Conservation (phyloP, 2,888 invertebrate genomes). For the Caenorhabditis sinica region DNA sequence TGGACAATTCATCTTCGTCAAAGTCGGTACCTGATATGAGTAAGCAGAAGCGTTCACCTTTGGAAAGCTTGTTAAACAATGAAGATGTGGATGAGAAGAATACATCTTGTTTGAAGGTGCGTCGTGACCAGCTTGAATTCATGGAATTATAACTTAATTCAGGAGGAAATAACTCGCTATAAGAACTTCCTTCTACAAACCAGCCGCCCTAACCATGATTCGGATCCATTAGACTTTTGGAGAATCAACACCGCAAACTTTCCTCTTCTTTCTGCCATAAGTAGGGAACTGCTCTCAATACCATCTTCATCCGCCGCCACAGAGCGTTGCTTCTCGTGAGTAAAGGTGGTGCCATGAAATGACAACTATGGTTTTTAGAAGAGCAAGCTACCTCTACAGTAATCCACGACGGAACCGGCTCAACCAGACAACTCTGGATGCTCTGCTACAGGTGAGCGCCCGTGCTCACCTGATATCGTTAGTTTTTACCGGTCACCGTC, state of each 20-base stretch:
- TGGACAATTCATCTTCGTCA: neutral
- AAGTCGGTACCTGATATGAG: neutral
- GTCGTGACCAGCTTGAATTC: neutral
- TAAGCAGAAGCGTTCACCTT: neutral
- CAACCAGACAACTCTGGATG: neutral
- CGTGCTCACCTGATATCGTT: neutral
- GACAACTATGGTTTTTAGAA: neutral
- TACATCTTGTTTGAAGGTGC: neutral
- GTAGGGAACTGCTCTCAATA: neutral
- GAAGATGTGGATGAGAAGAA: neutral
- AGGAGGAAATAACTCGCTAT: neutral
- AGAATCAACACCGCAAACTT: neutral
- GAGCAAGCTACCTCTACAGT: neutral
- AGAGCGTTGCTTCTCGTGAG: conserved; percentile 10
- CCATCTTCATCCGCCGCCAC: conserved; percentile 36
- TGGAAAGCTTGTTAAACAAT: neutral
- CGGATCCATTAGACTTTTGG: neutral
- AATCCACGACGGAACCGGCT: neutral
- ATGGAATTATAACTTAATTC: neutral
- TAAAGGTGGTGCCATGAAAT: too few species aligned
- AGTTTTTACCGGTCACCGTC: neutral
- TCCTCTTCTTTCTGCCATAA: neutral
- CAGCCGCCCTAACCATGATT: neutral
- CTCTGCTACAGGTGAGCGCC: neutral
- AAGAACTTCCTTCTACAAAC: neutral